These are phyloP conservation scores for Amphipyra tragopoginis DNA, from an alignment of 2,888 invertebrate genomes.

Conservation along the genomic window DNA sequence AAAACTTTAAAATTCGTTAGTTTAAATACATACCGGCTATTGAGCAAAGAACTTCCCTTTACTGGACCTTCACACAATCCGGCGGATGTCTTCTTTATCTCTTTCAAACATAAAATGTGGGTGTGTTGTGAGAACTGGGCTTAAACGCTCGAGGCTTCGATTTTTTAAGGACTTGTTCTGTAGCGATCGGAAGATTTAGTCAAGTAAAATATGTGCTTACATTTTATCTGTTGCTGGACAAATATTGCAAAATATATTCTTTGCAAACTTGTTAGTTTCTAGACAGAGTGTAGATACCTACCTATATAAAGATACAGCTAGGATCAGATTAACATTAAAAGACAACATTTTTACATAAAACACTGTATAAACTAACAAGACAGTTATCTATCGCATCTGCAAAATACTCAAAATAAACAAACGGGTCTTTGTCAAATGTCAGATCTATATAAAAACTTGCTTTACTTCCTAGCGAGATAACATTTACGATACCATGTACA, in stretches of 20 bases:
- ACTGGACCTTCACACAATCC: conserved; percentile 72
- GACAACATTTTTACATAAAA: not conserved
- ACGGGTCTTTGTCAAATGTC: conserved; percentile 32
- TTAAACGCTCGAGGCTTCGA: conserved; percentile 55
- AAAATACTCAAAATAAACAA: conserved; percentile 10
- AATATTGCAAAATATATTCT: not conserved
- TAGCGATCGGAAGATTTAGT: conserved; percentile 27
- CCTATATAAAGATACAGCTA: not conserved
- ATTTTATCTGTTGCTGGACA: not conserved
- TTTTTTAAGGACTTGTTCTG: conserved; percentile 62
- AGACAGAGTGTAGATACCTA: no score
- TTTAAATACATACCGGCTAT: conserved; percentile 46
- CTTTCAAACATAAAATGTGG: conserved; percentile 77
- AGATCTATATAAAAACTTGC: conserved; percentile 21
- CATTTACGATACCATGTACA: conserved; percentile 3
- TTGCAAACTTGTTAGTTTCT: not conserved
- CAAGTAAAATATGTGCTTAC: not conserved
- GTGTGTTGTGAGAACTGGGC: conserved; percentile 78
- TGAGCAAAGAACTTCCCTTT: conserved; percentile 60
- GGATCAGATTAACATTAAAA: not conserved
- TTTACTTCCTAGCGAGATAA: conserved; percentile 20
- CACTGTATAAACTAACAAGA: not conserved
- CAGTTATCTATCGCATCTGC: not conserved
- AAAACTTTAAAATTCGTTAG: conserved; percentile 29
- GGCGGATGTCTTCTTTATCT: conserved; percentile 86